Percentiles rank a stretch among this genome's conserved stretches.
Conservation (phyloP, 2,797 vertebrate species). For the Centropyge bicolor region DNA sequence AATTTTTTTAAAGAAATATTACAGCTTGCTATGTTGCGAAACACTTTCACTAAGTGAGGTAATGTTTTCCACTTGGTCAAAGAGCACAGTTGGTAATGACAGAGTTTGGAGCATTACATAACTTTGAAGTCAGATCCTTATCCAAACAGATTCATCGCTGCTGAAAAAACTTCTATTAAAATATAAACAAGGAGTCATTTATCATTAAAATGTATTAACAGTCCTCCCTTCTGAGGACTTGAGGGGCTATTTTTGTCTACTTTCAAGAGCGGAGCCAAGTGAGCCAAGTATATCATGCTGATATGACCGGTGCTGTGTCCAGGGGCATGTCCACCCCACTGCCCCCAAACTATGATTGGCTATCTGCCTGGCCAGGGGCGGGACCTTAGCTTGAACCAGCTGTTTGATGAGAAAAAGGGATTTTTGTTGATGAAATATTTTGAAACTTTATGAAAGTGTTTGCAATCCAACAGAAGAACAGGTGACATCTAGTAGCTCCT, state of each 20-base stretch:
- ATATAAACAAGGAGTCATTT: conserved; percentile 28
- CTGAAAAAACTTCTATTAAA: conserved; percentile 9
- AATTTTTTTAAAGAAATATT: conserved; percentile 30
- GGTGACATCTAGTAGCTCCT: no score
- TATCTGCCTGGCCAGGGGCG: no score
- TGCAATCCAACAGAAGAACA: no score
- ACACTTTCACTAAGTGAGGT: conserved; percentile 47
- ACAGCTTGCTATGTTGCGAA: conserved; percentile 46
- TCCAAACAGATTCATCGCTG: conserved; percentile 28
- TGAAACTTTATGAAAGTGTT: no score
- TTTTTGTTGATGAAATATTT: no score
- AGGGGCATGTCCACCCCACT: no score
- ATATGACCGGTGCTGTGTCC: neutral
- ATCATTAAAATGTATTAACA: conserved; percentile 16
- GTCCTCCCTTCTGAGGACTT: conserved; percentile 23
- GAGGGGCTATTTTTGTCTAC: neutral
- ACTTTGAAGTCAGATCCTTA: conserved; percentile 56
- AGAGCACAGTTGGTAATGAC: conserved; percentile 46
- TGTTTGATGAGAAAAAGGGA: no score
- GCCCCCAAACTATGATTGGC: no score
- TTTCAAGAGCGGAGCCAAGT: neutral
- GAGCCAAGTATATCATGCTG: neutral
- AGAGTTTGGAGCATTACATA: conserved; percentile 39
- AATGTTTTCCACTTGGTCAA: conserved; percentile 65
- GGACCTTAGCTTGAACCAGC: no score